Percentiles rank a stretch among this genome's conserved stretches.
Conservation (phyloP, 2,113 vertebrate genomes). For the Acrocephalus kingi region DNA sequence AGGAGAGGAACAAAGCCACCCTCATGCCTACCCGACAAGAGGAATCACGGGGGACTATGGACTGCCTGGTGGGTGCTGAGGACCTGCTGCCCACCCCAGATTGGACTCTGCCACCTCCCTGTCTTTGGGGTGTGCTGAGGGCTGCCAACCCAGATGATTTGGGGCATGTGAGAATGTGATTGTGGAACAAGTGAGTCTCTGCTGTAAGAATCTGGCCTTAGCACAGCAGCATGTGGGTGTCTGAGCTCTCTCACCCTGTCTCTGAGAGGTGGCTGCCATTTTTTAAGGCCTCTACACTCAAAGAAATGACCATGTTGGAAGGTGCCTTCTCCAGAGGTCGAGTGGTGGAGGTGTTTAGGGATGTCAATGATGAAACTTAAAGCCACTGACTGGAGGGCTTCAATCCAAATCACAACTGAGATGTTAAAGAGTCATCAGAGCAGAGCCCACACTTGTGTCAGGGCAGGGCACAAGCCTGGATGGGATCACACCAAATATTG, state of each 20-base stretch:
- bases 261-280: background rate
- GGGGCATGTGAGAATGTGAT: background rate
- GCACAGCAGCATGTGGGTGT: background rate
- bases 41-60: background rate
- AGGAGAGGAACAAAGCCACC: background rate
- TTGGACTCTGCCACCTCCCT: background rate
- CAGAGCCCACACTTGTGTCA: background rate
- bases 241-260: background rate
- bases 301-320: background rate
- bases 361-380: background rate
- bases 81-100: background rate
- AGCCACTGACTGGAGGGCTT: background rate
- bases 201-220: background rate
- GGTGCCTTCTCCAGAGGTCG: background rate
- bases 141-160: background rate
- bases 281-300: background rate
- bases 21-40: accelerated
- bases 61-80: background rate
- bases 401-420: background rate
- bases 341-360: background rate
- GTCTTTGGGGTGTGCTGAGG: background rate
- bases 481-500: background rate
- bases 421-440: background rate
- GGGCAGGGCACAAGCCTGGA: background rate
- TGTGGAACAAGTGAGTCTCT: background rate